Evolutionary conservation across 1,140 invertebrate species (phyloP).

Genomic region (Cydia strobilella): DNA sequence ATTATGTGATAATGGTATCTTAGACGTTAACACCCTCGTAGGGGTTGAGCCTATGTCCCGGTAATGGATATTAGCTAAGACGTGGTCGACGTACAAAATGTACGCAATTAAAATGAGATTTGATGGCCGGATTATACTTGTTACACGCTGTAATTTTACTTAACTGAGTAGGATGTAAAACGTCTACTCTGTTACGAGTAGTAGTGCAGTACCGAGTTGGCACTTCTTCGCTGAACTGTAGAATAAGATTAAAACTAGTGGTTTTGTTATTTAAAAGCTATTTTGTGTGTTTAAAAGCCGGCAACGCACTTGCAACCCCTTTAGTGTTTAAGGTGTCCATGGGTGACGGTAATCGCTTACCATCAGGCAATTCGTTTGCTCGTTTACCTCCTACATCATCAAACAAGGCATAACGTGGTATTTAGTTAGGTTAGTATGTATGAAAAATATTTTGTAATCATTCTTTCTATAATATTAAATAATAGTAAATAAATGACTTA

Average conservation of each 20-base stretch:
- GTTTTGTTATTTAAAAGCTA: no score
- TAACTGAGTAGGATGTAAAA: neutral
- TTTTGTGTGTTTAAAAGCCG: no score
- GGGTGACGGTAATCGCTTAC: no score
- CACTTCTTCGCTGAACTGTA: neutral
- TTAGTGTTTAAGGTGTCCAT: no score
- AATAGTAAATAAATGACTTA: no score
- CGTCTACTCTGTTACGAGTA: neutral
- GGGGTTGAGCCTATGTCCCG: constrained; percentile 59
- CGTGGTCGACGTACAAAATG: constrained; percentile 49
- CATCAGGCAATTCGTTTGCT: no score
- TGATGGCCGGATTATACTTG: constrained; percentile 47
- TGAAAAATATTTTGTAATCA: no score
- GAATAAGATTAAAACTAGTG: neutral
- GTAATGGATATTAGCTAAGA: constrained; percentile 66
- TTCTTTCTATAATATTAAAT: no score
- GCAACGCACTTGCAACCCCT: no score
- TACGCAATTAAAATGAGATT: constrained; percentile 52
- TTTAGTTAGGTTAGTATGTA: no score
- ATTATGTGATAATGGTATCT: constrained; percentile 66
- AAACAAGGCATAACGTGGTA: no score
- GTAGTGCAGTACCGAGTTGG: neutral
- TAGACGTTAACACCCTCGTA: constrained; percentile 65
- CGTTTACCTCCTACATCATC: no score
- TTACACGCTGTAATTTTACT: neutral